Percentiles rank a stretch among this genome's conserved stretches.
phyloP scores from a whole-genome alignment of 2,888 invertebrate species.

The Ophonus ardosiacus region DNA sequence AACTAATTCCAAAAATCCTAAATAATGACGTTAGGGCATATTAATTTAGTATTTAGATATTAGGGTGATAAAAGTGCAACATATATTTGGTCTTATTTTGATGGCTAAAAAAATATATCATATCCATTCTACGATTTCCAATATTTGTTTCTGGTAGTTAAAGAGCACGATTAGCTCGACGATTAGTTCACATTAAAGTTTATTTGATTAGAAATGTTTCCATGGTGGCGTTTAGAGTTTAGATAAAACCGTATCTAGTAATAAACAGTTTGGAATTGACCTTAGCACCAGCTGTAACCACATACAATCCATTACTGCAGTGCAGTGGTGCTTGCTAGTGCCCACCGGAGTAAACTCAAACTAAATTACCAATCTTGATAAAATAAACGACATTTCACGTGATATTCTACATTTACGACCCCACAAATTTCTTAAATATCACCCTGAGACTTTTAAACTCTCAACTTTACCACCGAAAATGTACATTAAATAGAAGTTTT shows the following conservation, averaged over 20 bases:
- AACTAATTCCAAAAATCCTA: no score
- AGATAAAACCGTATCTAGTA: constrained; percentile 7
- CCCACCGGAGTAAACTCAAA: not conserved
- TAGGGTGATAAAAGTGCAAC: no score
- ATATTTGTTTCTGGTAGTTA: no score
- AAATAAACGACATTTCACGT: constrained; percentile 15
- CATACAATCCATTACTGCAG: constrained; percentile 1
- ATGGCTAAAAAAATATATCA: no score
- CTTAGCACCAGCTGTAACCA: not conserved
- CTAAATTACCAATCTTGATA: constrained; percentile 22
- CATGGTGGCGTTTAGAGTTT: not conserved
- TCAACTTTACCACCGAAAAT: not conserved
- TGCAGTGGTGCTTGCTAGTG: not conserved
- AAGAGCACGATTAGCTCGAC: not conserved
- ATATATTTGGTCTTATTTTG: no score
- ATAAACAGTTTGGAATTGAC: constrained; percentile 6
- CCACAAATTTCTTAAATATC: constrained; percentile 14
- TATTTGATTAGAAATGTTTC: constrained; percentile 1
- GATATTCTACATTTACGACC: constrained; percentile 7
- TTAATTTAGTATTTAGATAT: no score
- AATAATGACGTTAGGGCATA: no score
- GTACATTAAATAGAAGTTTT: not conserved
- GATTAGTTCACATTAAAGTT: not conserved
- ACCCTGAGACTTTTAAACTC: constrained; percentile 7
- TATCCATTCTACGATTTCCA: no score